Base-by-base conservation (phyloP, 2,888 invertebrate genomes). In the Aleiodes testaceus region DNA sequence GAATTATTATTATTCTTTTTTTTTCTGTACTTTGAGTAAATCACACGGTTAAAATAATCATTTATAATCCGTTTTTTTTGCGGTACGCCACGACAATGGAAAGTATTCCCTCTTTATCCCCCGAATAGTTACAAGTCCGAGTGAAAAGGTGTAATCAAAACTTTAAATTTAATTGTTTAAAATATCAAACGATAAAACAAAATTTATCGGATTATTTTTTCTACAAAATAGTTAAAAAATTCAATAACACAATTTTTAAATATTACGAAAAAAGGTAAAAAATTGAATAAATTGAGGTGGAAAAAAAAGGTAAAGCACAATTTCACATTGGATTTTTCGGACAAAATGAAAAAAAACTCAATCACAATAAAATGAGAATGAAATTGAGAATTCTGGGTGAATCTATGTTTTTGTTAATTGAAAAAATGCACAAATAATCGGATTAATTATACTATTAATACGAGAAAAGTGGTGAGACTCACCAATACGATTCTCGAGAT, bases 401-500 rank as follows among this genome's bases (percentile, higher is more conserved):
- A n/a, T n/a, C n/a, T n/a, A n/a, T n/a, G n/a, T n/a, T n/a, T n/a
- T n/a, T n/a, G n/a, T n/a, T n/a, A n/a, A n/a, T n/a, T n/a, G n/a
- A 68, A 44, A 69, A 69, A 55, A 47, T 12, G 4, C 47, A n/a
- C 26, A 16, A 36, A 55, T 36, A 9, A 9, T 66, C 69, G 63
- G 45, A 72, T 72, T 66, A 47, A 12, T 47, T 1, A 47, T 16
- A 47, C 14, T 36, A 11, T 6, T 36, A 47, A 16, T 14, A 14
- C 14, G 14, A 47, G 16, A 72, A 65, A 59, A 49, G 20, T 20
- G 49, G 14, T 12, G 55, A 72, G 69, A 74, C 71, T 71, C 71
- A 67, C 69, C 61, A 68, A 64, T 16, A 68, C 80, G 80, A 81
- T 81, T 77, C 79, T 79, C 79, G 75, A 74, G 36, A 36, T 9